Percentiles rank a stretch among this genome's conserved stretches.
Evolutionary conservation across 2,888 invertebrate genomes (phyloP).

Genomic region (Lobophora halterata): DNA sequence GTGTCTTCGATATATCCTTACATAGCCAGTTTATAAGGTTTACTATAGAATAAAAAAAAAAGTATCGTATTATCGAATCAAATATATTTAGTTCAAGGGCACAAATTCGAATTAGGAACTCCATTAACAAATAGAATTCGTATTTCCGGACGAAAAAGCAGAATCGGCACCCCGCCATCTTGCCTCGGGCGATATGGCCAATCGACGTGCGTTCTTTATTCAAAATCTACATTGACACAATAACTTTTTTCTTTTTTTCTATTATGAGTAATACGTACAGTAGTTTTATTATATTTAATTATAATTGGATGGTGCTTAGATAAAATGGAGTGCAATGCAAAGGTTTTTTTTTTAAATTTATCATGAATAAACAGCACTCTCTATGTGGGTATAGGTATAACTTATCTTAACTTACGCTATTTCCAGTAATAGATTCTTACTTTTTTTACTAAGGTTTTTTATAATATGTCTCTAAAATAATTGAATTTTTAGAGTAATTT

Average conservation of each 20-base stretch:
- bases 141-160: constrained; percentile 69
- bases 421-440: too few relatives aligned
- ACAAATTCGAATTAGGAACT: constrained; percentile 47
- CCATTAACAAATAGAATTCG: constrained; percentile 68
- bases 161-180: constrained; percentile 73
- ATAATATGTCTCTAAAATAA: too few relatives aligned
- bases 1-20: too few relatives aligned
- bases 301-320: constrained; percentile 52
- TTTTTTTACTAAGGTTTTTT: too few relatives aligned
- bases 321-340: constrained; percentile 19
- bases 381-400: too few relatives aligned
- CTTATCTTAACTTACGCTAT: too few relatives aligned
- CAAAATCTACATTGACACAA: constrained; percentile 55
- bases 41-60: too few relatives aligned
- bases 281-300: constrained; percentile 49
- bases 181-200: constrained; percentile 70
- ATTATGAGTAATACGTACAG: constrained; percentile 49
- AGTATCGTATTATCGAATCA: too few relatives aligned
- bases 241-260: constrained; percentile 57
- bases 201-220: constrained; percentile 68
- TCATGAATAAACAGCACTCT: too few relatives aligned
- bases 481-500: too few relatives aligned
- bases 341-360: too few relatives aligned
- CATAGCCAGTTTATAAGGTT: too few relatives aligned
- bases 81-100: constrained; percentile 21